Evolutionary conservation across 2,888 invertebrate species (phyloP).

Genomic region (Isotomurus palustris): DNA sequence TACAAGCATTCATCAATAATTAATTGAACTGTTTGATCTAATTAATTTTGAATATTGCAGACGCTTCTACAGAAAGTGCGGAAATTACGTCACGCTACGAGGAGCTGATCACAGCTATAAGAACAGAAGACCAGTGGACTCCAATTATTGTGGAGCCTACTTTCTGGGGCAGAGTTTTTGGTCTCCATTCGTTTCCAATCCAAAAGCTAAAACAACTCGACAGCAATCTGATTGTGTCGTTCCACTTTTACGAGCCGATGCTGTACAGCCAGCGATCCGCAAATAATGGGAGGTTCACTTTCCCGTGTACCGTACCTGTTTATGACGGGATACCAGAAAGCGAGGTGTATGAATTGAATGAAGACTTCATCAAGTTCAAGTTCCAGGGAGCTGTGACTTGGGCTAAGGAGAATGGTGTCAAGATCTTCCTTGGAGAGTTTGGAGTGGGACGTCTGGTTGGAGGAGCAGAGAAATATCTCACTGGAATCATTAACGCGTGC

Average conservation of each 20-base stretch:
- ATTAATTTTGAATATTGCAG: too few relatives aligned
- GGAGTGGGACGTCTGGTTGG: conserved; percentile 20
- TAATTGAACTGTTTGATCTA: not conserved
- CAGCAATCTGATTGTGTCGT: conserved; percentile 20
- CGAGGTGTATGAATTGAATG: conserved; percentile 16
- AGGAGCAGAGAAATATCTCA: conserved; percentile 22
- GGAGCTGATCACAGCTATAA: conserved; percentile 19
- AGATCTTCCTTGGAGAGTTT: conserved; percentile 26
- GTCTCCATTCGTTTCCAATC: conserved; percentile 20
- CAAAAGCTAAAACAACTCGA: conserved; percentile 8
- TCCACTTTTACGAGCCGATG: conserved; percentile 34
- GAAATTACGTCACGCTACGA: too few relatives aligned
- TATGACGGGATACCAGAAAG: conserved; percentile 6
- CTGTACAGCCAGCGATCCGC: conserved; percentile 9
- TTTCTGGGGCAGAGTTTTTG: conserved; percentile 28
- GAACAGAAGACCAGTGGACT: conserved; percentile 20
- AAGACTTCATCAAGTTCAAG: conserved; percentile 1
- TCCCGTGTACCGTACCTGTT: conserved; percentile 20
- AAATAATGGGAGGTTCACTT: conserved; percentile 18
- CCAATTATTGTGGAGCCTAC: conserved; percentile 33
- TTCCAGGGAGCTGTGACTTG: conserved; percentile 12
- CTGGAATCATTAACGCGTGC: conserved; percentile 16
- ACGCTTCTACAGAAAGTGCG: too few relatives aligned
- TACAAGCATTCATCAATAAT: not conserved
- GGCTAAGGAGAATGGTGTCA: conserved; percentile 16